Conservation (phyloP, 2,888 invertebrate genomes). For the Calephelis perditalis region DNA sequence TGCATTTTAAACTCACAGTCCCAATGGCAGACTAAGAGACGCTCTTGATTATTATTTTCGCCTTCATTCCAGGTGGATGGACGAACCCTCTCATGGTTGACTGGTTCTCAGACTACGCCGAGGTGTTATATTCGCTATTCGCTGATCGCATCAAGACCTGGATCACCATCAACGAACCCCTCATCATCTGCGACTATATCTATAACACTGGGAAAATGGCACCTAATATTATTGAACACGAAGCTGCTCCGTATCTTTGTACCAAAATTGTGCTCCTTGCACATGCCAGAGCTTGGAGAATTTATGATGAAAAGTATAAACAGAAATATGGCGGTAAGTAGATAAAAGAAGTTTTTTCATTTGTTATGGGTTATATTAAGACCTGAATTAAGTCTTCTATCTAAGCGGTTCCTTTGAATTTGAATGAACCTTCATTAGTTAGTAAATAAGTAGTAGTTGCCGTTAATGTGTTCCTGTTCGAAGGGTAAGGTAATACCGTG, state of each 20-base stretch:
- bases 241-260: conserved; percentile 73
- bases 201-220: conserved; percentile 47
- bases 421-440: too few species aligned
- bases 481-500: too few species aligned
- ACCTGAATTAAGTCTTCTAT: too few species aligned
- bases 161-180: conserved; percentile 86
- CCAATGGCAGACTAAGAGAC: too few species aligned
- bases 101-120: conserved; percentile 80
- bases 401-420: too few species aligned
- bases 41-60: too few species aligned
- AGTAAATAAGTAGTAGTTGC: too few species aligned
- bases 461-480: too few species aligned
- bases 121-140: conserved; percentile 71
- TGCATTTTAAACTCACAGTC: too few species aligned
- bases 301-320: conserved; percentile 75
- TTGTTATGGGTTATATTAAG: too few species aligned
- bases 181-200: conserved; percentile 49
- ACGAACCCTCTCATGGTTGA: conserved; percentile 79
- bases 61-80: conserved; percentile 76
- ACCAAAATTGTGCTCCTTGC: conserved; percentile 81
- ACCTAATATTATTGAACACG: too few species aligned
- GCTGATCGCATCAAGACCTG: conserved; percentile 81
- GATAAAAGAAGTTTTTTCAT: too few species aligned
- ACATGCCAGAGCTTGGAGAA: conserved; percentile 79
- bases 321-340: conserved; percentile 37